Evolutionary conservation across 2,113 vertebrate genomes (phyloP), one percentile per base, ranked within the genome.

Genomic region (Megaleporinus macrocephalus): DNA sequence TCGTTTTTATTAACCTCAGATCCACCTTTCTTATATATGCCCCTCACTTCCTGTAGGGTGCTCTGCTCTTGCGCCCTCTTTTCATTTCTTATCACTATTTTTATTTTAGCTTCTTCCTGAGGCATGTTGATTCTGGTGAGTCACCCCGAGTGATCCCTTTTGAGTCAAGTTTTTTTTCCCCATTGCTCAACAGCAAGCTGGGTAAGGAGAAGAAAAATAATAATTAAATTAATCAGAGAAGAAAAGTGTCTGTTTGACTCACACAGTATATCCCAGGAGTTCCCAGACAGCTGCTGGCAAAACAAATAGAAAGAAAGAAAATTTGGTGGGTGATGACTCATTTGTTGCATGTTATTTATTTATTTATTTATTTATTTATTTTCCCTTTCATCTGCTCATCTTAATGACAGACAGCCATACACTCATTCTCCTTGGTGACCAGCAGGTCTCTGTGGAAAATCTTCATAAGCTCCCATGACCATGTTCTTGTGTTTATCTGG

Each of bases 131-230:
- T 78, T 14, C 53, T 15, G 30, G 41, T 79, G 33, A 44, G 61
- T 71, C 78, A 44, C 51, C 66, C 33, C 1, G 6, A 1, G 30
- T 71, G 59, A 71, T 24, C 53, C 53, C 69, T 79, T 79, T 18
- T 53, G 33, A 57, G 69, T 26, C 12, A 20, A 13, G 30, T 47
- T 71, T 53, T 55, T 53, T 33, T 71, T 36, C 6, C 78, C 71
- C 66, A 71, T 79, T 71, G 71, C 78, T 27, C 68, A 71, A 70
- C 49, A 79, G 66, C 16, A 51, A 27, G 29, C 10, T 9, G 12
- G 13, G 14, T 5, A 14, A 70, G 20, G 22, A 10, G 26, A 22
- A 33, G 10, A 44, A 53, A 65, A 65, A 29, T 29, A 65, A 65
- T 65, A 27, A 27, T 33, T 20, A 33, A 66, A 33, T 66, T 33